A percentile compares a stretch with the other conserved stretches of the same genome.
Evolutionary conservation across 2,888 invertebrate genomes (phyloP).

Genomic region (Cremastobaeus sp.): DNA sequence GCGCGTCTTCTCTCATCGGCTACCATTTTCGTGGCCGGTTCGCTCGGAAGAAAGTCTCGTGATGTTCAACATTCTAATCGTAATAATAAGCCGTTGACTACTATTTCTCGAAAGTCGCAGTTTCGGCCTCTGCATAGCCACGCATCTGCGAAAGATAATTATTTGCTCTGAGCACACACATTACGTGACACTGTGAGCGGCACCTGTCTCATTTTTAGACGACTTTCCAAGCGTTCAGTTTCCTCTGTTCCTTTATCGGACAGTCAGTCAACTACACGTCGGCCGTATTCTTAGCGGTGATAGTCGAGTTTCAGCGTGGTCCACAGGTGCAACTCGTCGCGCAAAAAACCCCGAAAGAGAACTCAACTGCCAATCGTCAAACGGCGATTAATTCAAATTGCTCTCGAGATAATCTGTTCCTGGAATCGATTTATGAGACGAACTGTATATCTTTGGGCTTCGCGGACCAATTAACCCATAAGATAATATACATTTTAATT

Average conservation of each 20-base stretch:
- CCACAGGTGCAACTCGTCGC: conserved; percentile 1
- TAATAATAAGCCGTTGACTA: too few relatives aligned
- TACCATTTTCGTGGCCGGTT: too few relatives aligned
- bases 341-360: conserved; percentile 4
- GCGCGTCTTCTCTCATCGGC: too few relatives aligned
- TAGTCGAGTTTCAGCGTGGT: conserved; percentile 3
- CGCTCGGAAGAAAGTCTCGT: neutral
- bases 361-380: neutral
- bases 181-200: conserved; percentile 21
- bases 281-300: neutral
- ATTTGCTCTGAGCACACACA: conserved; percentile 24
- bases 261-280: conserved; percentile 1
- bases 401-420: conserved; percentile 1
- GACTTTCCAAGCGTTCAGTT: conserved; percentile 13
- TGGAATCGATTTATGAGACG: conserved; percentile 6
- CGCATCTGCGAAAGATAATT: conserved; percentile 14
- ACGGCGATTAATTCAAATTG: neutral
- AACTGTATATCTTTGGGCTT: conserved; percentile 15
- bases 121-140: neutral
- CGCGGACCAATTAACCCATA: conserved; percentile 25
- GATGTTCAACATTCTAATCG: too few relatives aligned
- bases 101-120: too few relatives aligned
- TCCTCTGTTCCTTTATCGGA: neutral
- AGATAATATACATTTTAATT: conserved; percentile 37
- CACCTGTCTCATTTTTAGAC: conserved; percentile 20